Conservation (phyloP, 2,888 invertebrate species). For the Seira musarum region DNA sequence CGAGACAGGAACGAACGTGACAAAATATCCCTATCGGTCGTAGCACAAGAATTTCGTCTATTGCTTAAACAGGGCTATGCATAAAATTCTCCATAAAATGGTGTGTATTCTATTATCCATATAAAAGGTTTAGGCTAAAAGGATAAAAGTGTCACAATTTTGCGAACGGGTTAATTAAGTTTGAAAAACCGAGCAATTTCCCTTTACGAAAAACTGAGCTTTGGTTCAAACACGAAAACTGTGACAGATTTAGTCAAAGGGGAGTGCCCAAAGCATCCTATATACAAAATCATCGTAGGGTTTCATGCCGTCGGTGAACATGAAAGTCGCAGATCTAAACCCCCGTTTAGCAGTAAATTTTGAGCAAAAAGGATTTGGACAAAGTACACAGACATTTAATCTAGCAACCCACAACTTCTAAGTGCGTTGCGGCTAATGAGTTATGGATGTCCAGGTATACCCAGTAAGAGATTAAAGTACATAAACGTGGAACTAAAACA, state of each 20-base stretch:
- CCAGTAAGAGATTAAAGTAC: slow-evolving; percentile 12
- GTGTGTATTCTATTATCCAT: too few species aligned
- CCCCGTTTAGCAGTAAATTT: neutral
- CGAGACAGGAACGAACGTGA: too few species aligned
- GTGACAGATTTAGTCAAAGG: neutral
- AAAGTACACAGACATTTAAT: slow-evolving; percentile 11
- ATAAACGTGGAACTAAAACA: slow-evolving; percentile 44
- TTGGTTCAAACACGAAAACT: slow-evolving; percentile 5
- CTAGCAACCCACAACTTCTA: slow-evolving; percentile 18
- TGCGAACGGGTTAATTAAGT: too few species aligned
- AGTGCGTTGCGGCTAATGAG: slow-evolving; percentile 11
- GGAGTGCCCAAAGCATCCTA: neutral
- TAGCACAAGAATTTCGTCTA: too few species aligned
- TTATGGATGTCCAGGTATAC: neutral
- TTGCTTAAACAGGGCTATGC: too few species aligned
- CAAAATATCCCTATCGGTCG: too few species aligned
- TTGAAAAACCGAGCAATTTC: slow-evolving; percentile 18
- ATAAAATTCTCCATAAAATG: too few species aligned
- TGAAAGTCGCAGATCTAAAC: neutral
- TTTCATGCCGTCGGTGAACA: slow-evolving; percentile 6
- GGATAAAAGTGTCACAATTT: too few species aligned
- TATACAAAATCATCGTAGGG: slow-evolving; percentile 4
- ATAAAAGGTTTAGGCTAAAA: too few species aligned
- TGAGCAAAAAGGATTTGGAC: too few species aligned
- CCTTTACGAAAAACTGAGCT: neutral